A percentile compares a stretch with the other conserved stretches of the same genome.
These are phyloP conservation scores for Gadopsis marmoratus DNA, from an alignment of 2,797 vertebrate genomes.

Conservation along the genomic window DNA sequence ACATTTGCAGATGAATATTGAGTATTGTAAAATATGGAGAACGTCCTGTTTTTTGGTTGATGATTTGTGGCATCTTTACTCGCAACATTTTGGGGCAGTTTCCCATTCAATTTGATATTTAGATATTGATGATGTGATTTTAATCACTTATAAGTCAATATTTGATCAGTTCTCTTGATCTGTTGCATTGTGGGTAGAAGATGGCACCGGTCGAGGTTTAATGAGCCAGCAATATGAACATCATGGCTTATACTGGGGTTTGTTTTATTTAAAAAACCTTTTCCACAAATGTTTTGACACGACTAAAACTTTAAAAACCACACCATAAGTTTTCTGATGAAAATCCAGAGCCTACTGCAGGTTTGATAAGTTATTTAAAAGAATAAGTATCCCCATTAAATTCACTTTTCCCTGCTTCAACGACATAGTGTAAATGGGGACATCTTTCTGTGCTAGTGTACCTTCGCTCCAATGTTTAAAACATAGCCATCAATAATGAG, in stretches of 20 bases:
- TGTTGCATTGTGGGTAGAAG: slow-evolving; percentile 20
- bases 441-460: slow-evolving; percentile 5
- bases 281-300: neutral
- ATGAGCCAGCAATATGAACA: neutral
- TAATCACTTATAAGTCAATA: neutral
- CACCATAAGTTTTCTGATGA: neutral
- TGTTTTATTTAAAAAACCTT: neutral
- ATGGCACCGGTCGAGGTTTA: neutral
- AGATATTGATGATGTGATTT: neutral
- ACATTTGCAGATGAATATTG: neutral
- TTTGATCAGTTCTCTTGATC: slow-evolving; percentile 6
- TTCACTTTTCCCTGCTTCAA: slow-evolving; percentile 1
- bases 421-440: neutral
- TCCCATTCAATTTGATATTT: neutral
- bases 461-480: slow-evolving; percentile 39
- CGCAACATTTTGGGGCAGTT: neutral
- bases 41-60: neutral
- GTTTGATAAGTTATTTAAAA: slow-evolving; percentile 10
- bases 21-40: neutral
- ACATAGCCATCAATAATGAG: slow-evolving; percentile 52
- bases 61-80: neutral
- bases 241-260: neutral
- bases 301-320: neutral
- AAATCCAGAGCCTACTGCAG: neutral
- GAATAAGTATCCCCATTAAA: slow-evolving; percentile 17